Conservation (phyloP, 2,797 vertebrate species). For the Syngnathus acus region DNA sequence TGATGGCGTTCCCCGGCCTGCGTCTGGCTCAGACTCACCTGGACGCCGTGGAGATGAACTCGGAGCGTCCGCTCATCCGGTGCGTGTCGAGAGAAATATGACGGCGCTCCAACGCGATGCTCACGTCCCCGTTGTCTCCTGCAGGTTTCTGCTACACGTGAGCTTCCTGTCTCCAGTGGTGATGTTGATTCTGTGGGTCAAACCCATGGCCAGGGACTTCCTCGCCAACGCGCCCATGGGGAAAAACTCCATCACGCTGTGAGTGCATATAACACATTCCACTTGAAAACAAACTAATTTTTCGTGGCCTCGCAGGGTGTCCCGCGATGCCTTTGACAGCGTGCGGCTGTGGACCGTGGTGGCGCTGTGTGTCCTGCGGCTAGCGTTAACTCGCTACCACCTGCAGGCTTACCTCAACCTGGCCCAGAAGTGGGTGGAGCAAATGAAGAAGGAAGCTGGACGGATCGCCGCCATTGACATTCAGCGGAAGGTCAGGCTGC, state of each 20-base stretch:
- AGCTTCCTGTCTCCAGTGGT: constrained; percentile 86
- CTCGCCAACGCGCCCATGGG: constrained; percentile 78
- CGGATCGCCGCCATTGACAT: constrained; percentile 84
- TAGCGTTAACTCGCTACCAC: constrained; percentile 77
- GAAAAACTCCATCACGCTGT: constrained; percentile 76
- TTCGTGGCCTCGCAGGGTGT: constrained; percentile 64
- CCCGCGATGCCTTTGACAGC: constrained; percentile 75
- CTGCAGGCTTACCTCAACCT: constrained; percentile 92
- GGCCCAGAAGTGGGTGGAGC: constrained; percentile 83
- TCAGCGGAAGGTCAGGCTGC: constrained; percentile 77
- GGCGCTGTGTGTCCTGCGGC: constrained; percentile 71
- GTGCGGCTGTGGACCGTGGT: constrained; percentile 82
- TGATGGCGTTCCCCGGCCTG: constrained; percentile 89
- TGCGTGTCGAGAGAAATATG: constrained; percentile 35
- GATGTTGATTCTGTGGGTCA: constrained; percentile 83
- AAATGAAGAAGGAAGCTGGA: constrained; percentile 85
- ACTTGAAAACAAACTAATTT: background rate
- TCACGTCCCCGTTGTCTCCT: background rate
- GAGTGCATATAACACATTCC: constrained; percentile 42
- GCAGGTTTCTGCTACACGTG: constrained; percentile 81
- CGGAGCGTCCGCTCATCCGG: constrained; percentile 78
- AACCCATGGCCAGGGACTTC: constrained; percentile 86
- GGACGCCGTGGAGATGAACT: constrained; percentile 79
- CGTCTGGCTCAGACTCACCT: constrained; percentile 91
- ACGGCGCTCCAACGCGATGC: background rate